Evolutionary conservation across 2,113 vertebrate species (phyloP).

Genomic region (Connochaetes taurinus): DNA sequence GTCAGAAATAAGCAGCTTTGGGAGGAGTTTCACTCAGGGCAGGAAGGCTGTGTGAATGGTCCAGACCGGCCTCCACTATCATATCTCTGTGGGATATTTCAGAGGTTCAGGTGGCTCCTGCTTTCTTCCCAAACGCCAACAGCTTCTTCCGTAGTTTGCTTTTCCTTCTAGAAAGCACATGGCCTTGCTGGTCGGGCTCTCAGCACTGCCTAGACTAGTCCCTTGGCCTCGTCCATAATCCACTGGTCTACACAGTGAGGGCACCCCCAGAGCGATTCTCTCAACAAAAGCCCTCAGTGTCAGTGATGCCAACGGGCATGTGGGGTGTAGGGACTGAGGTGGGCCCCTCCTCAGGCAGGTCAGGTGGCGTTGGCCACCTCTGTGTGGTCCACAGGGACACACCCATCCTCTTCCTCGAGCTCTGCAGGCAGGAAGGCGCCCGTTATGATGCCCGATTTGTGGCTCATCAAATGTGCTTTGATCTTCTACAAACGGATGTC

Average conservation of each 20-base stretch:
- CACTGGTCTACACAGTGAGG: background rate
- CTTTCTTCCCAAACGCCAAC: background rate
- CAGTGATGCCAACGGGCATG: fast-evolving
- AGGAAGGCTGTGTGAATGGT: background rate
- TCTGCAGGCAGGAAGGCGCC: background rate
- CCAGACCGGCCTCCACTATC: background rate
- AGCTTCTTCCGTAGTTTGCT: background rate
- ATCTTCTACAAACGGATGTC: background rate
- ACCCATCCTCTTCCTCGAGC: fast-evolving
- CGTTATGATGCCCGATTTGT: fast-evolving
- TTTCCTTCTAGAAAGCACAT: background rate
- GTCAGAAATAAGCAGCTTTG: background rate
- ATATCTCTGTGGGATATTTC: background rate
- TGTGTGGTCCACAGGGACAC: background rate
- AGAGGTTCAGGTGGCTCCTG: background rate
- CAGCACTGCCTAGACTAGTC: background rate
- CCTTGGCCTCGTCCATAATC: background rate
- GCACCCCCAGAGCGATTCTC: background rate
- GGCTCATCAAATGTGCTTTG: background rate
- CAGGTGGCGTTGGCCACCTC: fast-evolving
- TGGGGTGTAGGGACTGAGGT: too few relatives aligned
- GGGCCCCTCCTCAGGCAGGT: background rate
- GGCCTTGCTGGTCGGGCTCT: background rate
- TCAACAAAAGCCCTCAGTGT: background rate
- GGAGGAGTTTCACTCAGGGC: background rate